Conservation (phyloP, 1,140 invertebrate genomes). For the Drosophila santomea region DNA sequence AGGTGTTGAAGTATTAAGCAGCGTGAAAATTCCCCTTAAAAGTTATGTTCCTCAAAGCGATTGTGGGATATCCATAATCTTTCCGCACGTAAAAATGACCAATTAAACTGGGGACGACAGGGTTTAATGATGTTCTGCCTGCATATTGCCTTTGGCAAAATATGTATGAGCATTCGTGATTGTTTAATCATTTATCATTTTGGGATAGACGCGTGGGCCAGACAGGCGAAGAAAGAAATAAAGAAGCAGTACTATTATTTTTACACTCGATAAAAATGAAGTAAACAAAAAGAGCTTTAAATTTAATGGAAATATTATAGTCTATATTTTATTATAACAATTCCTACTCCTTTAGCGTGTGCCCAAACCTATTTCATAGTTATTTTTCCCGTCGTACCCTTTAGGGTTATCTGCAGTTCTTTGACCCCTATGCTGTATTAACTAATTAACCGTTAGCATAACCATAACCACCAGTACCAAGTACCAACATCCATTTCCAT, state of each 20-base stretch:
- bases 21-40: constrained; percentile 26
- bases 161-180: constrained; percentile 19
- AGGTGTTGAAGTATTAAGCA: constrained; percentile 23
- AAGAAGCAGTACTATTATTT: constrained; percentile 6
- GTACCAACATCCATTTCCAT: not conserved
- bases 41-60: constrained; percentile 8
- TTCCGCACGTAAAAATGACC: constrained; percentile 41
- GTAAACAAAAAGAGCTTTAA: too few relatives aligned
- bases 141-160: constrained; percentile 26
- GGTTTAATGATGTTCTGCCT: constrained; percentile 46
- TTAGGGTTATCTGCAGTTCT: constrained; percentile 50
- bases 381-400: constrained; percentile 4
- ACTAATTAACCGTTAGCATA: constrained; percentile 53
- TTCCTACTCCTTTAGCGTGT: too few relatives aligned
- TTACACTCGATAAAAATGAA: not conserved
- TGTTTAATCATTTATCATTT: constrained; percentile 46
- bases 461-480: constrained; percentile 11
- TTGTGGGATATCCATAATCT: constrained; percentile 24
- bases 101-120: constrained; percentile 42
- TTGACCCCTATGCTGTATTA: constrained; percentile 59
- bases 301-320: too few relatives aligned
- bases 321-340: too few relatives aligned
- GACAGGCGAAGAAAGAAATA: constrained; percentile 24
- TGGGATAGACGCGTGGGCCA: constrained; percentile 31
- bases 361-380: not conserved